Base-by-base conservation (phyloP, 2,888 invertebrate genomes). In the Acronicta alni region DNA sequence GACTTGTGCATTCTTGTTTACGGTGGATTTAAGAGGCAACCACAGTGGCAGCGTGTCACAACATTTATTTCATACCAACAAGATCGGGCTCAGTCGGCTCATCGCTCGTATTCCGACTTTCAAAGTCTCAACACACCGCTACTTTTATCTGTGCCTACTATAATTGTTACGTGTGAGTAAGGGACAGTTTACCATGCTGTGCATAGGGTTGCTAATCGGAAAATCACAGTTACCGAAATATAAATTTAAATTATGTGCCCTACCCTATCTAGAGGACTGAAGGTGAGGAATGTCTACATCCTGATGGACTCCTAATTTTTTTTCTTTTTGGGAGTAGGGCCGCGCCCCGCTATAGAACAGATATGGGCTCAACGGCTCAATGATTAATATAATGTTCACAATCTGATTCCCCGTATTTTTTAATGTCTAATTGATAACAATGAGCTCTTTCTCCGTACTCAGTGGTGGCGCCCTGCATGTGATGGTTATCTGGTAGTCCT, bases 161-260 rank as follows among this genome's bases (percentile, higher is more conserved):
- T 61, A 52, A 61, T 58, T 55, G 60, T 58, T 68, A 62, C 79
- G 83, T 83, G 85, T 76, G 83, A 82, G 82, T 68, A 82, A 83
- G 84, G 83, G 70, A 78, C 72, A 74, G 67, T 67, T 62, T 38
- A 69, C 67, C 71, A 76, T 74, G 70, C 65, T 70, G 71, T 67
- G 72, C 66, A 75, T 32, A 62, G 67, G 67, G 60, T 44, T 58
- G 51, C 39, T 46, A 51, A 9, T 23, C 12, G n/a, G 26, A 46
- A 55, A 20, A 37, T 20, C 16, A 42, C 26, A 26, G 7, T 9
- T 10, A 26, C 26, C 26, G 26, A 26, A 26, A 26, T 10, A 26
- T 9, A 30, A 2, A 10, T 30, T 30, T 30, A 30, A 30, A 30
- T 30, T 30, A 30, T 30, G 30, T 30, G 30, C 12, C 3, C 12